A percentile compares a stretch with the other conserved stretches of the same genome.
phyloP scores from a whole-genome alignment of 92 coral and sea anemone species.

The Porites lobata region DNA sequence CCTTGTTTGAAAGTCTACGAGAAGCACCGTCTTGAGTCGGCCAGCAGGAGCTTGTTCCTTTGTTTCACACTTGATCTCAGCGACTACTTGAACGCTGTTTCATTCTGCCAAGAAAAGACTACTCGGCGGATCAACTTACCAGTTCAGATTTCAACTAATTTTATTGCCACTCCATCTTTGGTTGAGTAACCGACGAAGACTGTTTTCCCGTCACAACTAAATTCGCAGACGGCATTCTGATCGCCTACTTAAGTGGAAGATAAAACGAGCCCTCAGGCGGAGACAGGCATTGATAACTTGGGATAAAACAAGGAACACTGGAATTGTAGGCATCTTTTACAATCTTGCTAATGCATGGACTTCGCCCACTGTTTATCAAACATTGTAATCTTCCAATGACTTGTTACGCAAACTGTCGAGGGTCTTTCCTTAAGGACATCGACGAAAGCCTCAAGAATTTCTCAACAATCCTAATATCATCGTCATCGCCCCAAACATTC shows the following conservation, averaged over 20 bases:
- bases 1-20: conserved; percentile 59
- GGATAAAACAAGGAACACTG: conserved; percentile 67
- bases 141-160: conserved; percentile 46
- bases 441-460: conserved; percentile 64
- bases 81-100: conserved; percentile 56
- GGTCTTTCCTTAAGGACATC: conserved; percentile 68
- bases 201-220: conserved; percentile 62
- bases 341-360: conserved; percentile 59
- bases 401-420: conserved; percentile 72
- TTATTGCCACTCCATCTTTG: conserved; percentile 64
- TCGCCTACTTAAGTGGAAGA: conserved; percentile 69
- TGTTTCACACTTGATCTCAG: conserved; percentile 32
- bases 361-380: conserved; percentile 25
- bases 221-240: conserved; percentile 67
- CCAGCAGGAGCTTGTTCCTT: conserved; percentile 46
- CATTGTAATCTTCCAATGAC: conserved; percentile 59
- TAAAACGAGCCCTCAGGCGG: conserved; percentile 79
- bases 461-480: conserved; percentile 56
- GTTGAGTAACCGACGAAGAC: conserved; percentile 50
- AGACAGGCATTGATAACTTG: conserved; percentile 70
- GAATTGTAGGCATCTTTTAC: conserved; percentile 54
- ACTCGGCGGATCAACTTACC: conserved; percentile 66
- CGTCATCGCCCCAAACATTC: conserved; percentile 51
- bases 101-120: conserved; percentile 53
- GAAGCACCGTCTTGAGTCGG: conserved; percentile 67